Conservation (phyloP, 2,888 invertebrate genomes). For the Drosophila koepferae region DNA sequence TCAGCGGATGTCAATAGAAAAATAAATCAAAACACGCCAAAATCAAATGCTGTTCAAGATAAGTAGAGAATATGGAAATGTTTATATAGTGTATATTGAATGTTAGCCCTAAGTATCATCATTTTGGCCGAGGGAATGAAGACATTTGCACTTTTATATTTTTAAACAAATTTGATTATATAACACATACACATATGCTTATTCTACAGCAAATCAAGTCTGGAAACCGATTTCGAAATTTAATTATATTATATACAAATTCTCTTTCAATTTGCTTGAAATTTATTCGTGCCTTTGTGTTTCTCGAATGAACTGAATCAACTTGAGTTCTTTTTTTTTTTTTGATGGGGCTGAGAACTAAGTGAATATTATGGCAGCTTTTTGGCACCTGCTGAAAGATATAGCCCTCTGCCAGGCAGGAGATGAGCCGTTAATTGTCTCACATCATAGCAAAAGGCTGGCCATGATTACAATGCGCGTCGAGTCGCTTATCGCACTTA, state of each 20-base stretch:
- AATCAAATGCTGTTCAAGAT: background rate
- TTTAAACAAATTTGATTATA: background rate
- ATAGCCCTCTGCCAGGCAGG: background rate
- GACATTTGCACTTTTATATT: background rate
- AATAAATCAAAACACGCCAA: background rate
- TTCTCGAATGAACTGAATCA: background rate
- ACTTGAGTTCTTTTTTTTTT: too few species aligned
- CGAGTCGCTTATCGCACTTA: constrained; percentile 28
- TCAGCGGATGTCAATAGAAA: background rate
- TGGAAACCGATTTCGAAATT: background rate
- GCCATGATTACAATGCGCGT: constrained; percentile 32
- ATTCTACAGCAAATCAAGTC: background rate
- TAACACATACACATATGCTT: too few species aligned
- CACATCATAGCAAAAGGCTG: constrained; percentile 44
- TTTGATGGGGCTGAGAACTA: background rate
- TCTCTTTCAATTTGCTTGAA: background rate
- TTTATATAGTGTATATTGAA: background rate
- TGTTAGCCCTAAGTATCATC: background rate
- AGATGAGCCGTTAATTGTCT: constrained; percentile 49
- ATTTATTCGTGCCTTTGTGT: background rate
- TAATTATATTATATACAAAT: background rate
- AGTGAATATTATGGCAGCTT: constrained; percentile 14
- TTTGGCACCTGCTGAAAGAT: constrained; percentile 20
- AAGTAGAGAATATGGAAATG: background rate
- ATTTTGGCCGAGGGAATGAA: background rate